A percentile compares a stretch with the other conserved stretches of the same genome.
Evolutionary conservation across 2,888 invertebrate genomes (phyloP).

Genomic region (Drosophila rellima): DNA sequence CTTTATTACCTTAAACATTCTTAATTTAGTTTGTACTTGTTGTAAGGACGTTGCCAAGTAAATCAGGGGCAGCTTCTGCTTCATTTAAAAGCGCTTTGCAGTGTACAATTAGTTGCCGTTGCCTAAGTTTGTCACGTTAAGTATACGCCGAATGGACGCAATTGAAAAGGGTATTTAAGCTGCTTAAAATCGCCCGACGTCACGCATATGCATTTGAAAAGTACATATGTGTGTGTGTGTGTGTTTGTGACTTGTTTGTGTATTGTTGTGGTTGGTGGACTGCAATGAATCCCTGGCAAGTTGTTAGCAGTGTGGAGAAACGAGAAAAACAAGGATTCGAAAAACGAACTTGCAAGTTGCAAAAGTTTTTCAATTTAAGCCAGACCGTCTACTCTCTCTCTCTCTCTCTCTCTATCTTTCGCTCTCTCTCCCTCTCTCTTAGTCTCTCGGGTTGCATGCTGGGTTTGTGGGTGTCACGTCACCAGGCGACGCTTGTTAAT

Average conservation of each 20-base stretch:
- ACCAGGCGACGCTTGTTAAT: conserved; percentile 63
- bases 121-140: conserved; percentile 18
- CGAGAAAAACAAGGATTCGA: conserved; percentile 33
- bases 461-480: conserved; percentile 13
- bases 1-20: not conserved
- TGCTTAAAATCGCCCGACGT: conserved; percentile 21
- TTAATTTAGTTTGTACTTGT: not conserved
- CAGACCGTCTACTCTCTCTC: conserved; percentile 18
- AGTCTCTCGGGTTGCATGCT: conserved; percentile 23
- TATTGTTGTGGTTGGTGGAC: conserved; percentile 26
- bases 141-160: conserved; percentile 33
- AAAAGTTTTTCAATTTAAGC: conserved; percentile 78
- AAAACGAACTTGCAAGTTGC: conserved; percentile 70
- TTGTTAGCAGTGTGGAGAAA: conserved; percentile 24
- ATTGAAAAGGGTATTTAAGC: conserved; percentile 21
- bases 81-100: conserved; percentile 6
- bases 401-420: not conserved
- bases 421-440: not conserved
- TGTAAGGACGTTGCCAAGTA: not conserved
- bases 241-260: conserved; percentile 39
- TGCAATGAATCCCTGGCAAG: conserved; percentile 67
- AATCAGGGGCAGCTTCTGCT: not conserved
- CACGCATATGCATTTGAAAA: conserved; percentile 33
- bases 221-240: conserved; percentile 11
- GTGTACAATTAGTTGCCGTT: conserved; percentile 18